Percentiles rank a stretch among this genome's conserved stretches.
Conservation (phyloP, 1,140 invertebrate species). For the Trichomalopsis sarcophagae region DNA sequence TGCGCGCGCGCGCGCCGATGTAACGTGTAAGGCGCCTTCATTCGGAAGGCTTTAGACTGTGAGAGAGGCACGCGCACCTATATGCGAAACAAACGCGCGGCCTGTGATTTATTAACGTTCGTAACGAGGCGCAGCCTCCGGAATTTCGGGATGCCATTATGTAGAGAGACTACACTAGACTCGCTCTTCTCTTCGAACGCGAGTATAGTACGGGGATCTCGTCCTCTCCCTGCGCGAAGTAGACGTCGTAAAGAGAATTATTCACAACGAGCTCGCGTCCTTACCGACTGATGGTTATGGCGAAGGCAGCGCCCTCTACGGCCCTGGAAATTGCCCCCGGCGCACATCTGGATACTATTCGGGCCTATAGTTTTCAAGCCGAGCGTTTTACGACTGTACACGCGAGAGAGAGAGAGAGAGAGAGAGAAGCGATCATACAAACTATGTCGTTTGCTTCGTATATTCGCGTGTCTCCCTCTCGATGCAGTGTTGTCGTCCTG, state of each 20-base stretch:
- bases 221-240: background rate
- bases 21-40: background rate
- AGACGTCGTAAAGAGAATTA: conserved; percentile 33
- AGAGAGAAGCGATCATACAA: background rate
- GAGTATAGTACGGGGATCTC: no score
- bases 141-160: conserved; percentile 35
- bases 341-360: background rate
- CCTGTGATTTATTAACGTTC: conserved; percentile 64
- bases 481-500: background rate
- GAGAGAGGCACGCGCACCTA: conserved; percentile 23
- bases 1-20: background rate
- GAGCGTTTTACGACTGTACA: conserved; percentile 23
- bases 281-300: conserved; percentile 22
- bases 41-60: background rate
- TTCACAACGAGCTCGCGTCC: conserved; percentile 1
- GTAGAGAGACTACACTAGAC: background rate
- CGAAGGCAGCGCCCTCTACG: background rate
- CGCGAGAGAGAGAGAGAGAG: background rate
- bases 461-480: background rate
- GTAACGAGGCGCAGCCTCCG: conserved; percentile 54
- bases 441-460: background rate
- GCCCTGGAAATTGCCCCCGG: conserved; percentile 6
- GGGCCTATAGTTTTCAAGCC: conserved; percentile 37
- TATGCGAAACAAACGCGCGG: conserved; percentile 51
- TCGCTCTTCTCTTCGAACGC: no score